Base-by-base conservation (phyloP, 1,140 invertebrate genomes). In the Hyphantria cunea region DNA sequence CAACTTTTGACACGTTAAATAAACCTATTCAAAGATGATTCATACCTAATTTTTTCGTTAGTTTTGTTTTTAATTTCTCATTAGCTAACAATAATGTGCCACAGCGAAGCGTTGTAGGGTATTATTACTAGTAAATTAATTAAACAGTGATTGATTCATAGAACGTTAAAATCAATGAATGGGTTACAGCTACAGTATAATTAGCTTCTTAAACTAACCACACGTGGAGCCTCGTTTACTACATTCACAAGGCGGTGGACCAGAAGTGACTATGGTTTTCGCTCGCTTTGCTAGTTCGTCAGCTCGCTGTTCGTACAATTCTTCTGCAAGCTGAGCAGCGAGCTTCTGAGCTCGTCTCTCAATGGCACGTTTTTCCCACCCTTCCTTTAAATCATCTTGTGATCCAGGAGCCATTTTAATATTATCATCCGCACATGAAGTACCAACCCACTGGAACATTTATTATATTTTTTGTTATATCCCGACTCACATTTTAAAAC, bases 231-330 rank as follows among this genome's bases (percentile, higher is more conserved):
- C 17, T 25, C 17, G 17, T 5, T 25, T 25, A 25, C 68, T 66
- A 60, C 85, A 86, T 55, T 82, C 74, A 64, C 85, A 90, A 0
- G 84, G 83, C 3, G 78, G 81, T n/a, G 76, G 74, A 15, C 77
- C 74, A 8, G 71, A 60, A 17, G 61, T 59, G 0, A 83, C 60
- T 12, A 80, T 69, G 14, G 84, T 69, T 48, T 78, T 79, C 0
- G 84, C 82, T 45, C 68, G 79, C 49, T 76, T 63, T 10, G 74
- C 69, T 5, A 90, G 13, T 37, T 78, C 52, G 3, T 84, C 83
- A 4, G 83, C 78, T 64, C 71, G 76, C 31, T 87, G 78, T n/a
- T 79, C 54, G 25, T 82, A 84, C n/a, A 90, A 49, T 53, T 88
- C 68, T 45, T 87, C 80, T 0, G 83, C 84, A 0, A 90, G 65